phyloP scores from a whole-genome alignment of 2,113 vertebrate species.

The Osmerus mordax region DNA sequence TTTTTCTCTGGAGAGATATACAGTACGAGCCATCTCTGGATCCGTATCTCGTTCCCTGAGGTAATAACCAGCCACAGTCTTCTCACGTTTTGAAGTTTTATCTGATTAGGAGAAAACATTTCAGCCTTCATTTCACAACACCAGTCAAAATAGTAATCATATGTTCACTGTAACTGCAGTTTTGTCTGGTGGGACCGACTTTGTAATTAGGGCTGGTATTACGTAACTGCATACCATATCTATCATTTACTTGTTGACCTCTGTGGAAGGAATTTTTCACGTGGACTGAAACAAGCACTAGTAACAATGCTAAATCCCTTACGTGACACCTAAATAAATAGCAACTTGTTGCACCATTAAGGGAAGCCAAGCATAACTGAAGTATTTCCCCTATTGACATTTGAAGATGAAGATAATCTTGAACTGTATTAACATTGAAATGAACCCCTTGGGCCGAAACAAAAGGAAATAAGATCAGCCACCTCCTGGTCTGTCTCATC shows the following conservation, averaged over 20 bases:
- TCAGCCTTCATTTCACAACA: conserved; percentile 34
- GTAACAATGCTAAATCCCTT: too few relatives aligned
- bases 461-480: background rate
- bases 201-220: conserved; percentile 5
- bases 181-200: conserved; percentile 23
- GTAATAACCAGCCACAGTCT: conserved; percentile 17
- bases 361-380: background rate
- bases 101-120: conserved; percentile 57
- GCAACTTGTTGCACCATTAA: too few relatives aligned
- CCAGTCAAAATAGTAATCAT: conserved; percentile 31
- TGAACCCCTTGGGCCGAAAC: background rate
- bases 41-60: conserved; percentile 52
- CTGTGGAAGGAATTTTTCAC: background rate
- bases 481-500: too few relatives aligned
- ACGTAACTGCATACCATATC: too few relatives aligned
- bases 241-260: conserved; percentile 15
- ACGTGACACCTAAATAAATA: too few relatives aligned
- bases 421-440: background rate
- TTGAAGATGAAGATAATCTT: background rate
- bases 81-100: conserved; percentile 57
- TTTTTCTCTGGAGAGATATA: conserved; percentile 42
- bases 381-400: background rate
- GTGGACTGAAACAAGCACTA: too few relatives aligned
- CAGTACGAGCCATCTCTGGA: conserved; percentile 45
- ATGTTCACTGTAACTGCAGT: conserved; percentile 35